phyloP scores from a whole-genome alignment of 2,888 invertebrate genomes.

The Lasioglossum pauxillum region DNA sequence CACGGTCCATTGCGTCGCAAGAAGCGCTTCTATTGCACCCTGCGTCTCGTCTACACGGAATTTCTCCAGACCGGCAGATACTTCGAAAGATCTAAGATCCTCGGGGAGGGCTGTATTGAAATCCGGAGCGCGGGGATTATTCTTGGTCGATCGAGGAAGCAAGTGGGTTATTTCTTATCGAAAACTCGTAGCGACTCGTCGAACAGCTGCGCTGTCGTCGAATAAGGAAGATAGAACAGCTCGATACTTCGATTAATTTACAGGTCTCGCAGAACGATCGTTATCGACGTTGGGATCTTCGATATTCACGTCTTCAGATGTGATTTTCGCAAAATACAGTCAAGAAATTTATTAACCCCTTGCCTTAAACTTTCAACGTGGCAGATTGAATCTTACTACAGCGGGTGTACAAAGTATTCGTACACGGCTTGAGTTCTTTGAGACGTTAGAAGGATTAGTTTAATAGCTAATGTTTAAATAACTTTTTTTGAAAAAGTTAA shows the following conservation, averaged over 20 bases:
- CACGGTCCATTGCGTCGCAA: constrained; percentile 29
- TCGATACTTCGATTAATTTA: background rate
- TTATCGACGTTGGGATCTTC: background rate
- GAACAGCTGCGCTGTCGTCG: constrained; percentile 3
- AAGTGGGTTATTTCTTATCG: constrained; percentile 8
- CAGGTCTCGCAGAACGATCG: background rate
- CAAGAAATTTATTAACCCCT: too few species aligned
- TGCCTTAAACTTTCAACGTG: too few species aligned
- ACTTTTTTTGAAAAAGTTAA: too few species aligned
- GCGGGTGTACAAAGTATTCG: too few species aligned
- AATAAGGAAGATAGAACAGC: background rate
- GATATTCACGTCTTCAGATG: background rate
- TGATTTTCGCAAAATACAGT: background rate
- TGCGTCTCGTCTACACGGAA: background rate
- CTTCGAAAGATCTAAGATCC: background rate
- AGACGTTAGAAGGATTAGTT: too few species aligned
- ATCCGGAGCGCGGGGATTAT: constrained; percentile 5
- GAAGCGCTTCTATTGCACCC: constrained; percentile 21
- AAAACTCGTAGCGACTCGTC: background rate
- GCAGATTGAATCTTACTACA: too few species aligned
- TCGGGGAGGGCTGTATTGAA: constrained; percentile 24
- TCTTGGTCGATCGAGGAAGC: constrained; percentile 10
- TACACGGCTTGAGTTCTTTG: too few species aligned
- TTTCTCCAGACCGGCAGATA: background rate
- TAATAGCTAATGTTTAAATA: too few species aligned